Evolutionary conservation across 2,797 vertebrate genomes (phyloP).

Genomic region (Poeciliopsis paucimaculata): DNA sequence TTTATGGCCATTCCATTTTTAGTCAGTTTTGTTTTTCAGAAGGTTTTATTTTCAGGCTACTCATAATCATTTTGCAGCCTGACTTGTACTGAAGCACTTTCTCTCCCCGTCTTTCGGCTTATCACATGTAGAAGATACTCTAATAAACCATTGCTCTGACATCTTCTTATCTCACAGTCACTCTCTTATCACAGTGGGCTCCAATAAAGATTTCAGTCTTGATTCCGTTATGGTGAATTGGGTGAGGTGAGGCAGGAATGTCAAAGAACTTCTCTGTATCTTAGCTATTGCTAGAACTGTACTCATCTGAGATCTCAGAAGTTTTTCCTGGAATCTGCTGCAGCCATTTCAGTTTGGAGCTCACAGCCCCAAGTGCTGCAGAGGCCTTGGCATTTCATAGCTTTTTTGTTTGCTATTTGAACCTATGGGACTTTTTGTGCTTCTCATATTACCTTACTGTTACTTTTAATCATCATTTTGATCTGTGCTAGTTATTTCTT

Average conservation of each 20-base stretch:
- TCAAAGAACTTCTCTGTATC: neutral
- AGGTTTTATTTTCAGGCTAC: neutral
- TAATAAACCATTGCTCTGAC: neutral
- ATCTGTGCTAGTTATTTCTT: neutral
- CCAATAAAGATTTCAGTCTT: slow-evolving; percentile 1
- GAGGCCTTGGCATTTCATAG: neutral
- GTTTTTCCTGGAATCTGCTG: neutral
- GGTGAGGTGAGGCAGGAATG: neutral
- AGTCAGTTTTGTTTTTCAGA: neutral
- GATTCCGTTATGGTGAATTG: neutral
- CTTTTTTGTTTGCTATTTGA: neutral
- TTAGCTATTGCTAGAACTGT: neutral
- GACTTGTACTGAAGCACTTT: neutral
- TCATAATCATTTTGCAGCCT: neutral
- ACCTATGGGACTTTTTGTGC: neutral
- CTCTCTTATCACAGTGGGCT: neutral
- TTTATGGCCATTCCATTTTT: slow-evolving; percentile 14
- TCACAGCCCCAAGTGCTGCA: neutral
- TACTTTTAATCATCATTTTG: neutral
- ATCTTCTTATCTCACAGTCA: neutral
- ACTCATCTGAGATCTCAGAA: neutral
- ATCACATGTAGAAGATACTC: slow-evolving; percentile 2
- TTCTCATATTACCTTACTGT: neutral
- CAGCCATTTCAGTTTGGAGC: neutral
- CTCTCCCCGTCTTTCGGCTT: neutral